Base-by-base conservation (phyloP, 1,140 invertebrate species). In the Papilio polyxenes region DNA sequence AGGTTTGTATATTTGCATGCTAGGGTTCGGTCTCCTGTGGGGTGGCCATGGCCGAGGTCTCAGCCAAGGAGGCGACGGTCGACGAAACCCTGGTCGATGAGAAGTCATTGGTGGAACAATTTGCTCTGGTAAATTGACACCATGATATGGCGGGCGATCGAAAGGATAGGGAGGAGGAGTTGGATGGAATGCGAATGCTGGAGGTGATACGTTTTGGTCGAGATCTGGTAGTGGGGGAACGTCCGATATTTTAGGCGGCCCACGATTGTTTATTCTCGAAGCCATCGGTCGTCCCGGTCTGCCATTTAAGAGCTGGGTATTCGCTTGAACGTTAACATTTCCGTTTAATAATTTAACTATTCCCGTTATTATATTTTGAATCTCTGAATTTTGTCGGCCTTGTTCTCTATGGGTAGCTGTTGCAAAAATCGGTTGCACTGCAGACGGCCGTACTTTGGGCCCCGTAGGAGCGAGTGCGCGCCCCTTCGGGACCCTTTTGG, bases 281-380 rank as follows among this genome's bases (percentile, higher is more conserved):
- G 95, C 95, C 83, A 95, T 91, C 2, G 96, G 96, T 65, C 96
- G 94, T 40, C 95, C 93, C 2, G 95, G 95, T 79, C 95, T 90
- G 7, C 94, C 90, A 59, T 95, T 94, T n/a, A 92, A 83, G 37
- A 95, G 89, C 75, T 95, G 95, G 0, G 96, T 96, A 86, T 97
- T 97, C 0, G 96, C 96, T 85, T 97, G 96, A 0, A 97, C 97
- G 86, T 98, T 97, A 0, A 98, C 97, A 86, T 98, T 98, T 1
- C 98, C 98, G 86, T 98, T 98, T 1, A 98, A 92, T 2, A 98
- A 91, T 90, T 98, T 98, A 0, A 98, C 97, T 56, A 98, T 97
- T 13, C 98, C 98, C 9, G 97, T 98, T 76, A 98, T 98, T 15
- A 98, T 98, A 88, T 98, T 98, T 91, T 98, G 97, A 80, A 98